Evolutionary conservation across 2,888 invertebrate species (phyloP), one percentile per base, ranked within the genome.

Genomic region (Parnassius mnemosyne): DNA sequence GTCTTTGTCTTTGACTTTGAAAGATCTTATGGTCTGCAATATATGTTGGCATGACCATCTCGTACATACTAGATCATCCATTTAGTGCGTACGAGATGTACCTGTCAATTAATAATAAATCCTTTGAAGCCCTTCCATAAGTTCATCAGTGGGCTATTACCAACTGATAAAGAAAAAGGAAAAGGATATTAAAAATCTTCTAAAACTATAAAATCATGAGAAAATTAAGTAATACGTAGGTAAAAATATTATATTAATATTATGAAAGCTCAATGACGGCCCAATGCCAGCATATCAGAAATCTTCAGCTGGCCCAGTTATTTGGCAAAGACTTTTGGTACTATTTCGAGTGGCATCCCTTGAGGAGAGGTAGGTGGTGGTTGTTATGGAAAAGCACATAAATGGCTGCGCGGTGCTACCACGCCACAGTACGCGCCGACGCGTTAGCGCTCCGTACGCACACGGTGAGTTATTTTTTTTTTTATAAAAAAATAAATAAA

Each of bases 381-480:
- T 79, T 80, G 75, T 69, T 69, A 75, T 77, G 66, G 70, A 69
- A 74, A 77, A 75, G 73, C 68, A 59, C 77, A 85, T 89, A 89
- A 79, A 89, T 84, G 80, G 78, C 70, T 68, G 78, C 72, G 80
- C 76, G 34, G 56, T 67, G 69, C 71, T 74, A 66, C 20, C 60
- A 47, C 66, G 58, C 60, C 77, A 78, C 89, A 90, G 89, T 89
- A 68, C 81, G 84, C 82, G 84, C 74, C 77, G 67, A 75, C 79
- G 71, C 79, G 80, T 83, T 73, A 78, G 85, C 85, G 83, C 79
- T 77, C 74, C 80, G 84, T 82, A 86, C 87, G 85, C 78, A 81
- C 76, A 78, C 89, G 89, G 90, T 90, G 88, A 90, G 89, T 89
- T 77, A 60, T 64, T 64, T 68, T 63, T 55, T 56, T 46, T 13